Percentiles rank a stretch among this genome's conserved stretches.
These are phyloP conservation scores for Dicerorhinus sumatrensis DNA, from an alignment of 2,113 vertebrate species.

Conservation along the genomic window DNA sequence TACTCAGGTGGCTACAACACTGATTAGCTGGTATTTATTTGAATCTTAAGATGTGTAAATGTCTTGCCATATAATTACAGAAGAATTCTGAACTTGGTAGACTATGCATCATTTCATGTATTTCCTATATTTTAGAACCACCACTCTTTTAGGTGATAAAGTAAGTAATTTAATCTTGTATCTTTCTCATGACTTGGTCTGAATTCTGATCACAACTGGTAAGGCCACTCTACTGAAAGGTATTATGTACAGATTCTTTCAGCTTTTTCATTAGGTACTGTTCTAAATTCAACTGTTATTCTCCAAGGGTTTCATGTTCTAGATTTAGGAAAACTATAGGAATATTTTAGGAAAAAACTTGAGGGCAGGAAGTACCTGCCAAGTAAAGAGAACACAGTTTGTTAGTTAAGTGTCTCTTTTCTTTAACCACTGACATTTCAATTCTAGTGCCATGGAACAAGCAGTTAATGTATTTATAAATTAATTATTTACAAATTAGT, in stretches of 20 bases:
- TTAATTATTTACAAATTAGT: background rate
- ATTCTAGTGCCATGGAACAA: background rate
- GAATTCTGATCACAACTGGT: background rate
- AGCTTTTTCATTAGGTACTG: background rate
- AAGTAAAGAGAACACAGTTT: background rate
- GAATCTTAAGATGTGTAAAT: background rate
- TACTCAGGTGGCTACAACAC: background rate
- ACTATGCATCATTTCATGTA: background rate
- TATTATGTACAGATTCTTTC: background rate
- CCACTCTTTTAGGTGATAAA: background rate
- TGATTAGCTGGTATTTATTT: background rate
- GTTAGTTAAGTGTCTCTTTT: background rate
- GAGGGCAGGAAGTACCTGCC: background rate
- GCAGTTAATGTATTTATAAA: background rate
- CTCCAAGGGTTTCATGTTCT: background rate
- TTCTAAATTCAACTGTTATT: conserved; percentile 25
- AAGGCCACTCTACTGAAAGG: background rate
- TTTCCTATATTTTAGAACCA: background rate
- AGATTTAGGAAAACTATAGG: conserved; percentile 1
- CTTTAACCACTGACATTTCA: background rate
- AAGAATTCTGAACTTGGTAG: background rate
- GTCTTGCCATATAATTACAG: background rate
- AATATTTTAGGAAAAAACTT: conserved; percentile 13
- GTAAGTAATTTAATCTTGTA: background rate
- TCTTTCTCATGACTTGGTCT: background rate